A percentile compares a stretch with the other conserved stretches of the same genome.
These are phyloP conservation scores for Helicoverpa zea DNA, from an alignment of 1,140 invertebrate species.

Conservation along the genomic window DNA sequence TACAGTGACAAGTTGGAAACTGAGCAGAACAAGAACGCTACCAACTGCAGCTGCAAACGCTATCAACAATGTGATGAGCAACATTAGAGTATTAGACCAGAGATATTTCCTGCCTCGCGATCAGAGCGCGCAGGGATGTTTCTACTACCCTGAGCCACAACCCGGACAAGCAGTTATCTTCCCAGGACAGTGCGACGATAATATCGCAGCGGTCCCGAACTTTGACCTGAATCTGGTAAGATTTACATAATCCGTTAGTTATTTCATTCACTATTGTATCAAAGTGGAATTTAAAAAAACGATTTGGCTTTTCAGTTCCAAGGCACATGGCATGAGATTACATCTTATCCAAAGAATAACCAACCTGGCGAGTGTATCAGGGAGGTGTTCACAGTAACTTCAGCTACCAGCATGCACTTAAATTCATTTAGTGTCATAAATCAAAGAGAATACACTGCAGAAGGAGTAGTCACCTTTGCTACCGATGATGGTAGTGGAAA, in stretches of 20 bases:
- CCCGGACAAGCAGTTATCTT: slow-evolving; percentile 67
- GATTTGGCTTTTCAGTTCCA: slow-evolving; percentile 60
- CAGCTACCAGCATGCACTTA: slow-evolving; percentile 41
- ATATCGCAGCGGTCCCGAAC: slow-evolving; percentile 61
- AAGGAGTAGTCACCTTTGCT: slow-evolving; percentile 13
- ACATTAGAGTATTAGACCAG: slow-evolving; percentile 65
- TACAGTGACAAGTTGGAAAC: slow-evolving; percentile 71
- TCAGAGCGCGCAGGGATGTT: slow-evolving; percentile 68
- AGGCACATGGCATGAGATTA: slow-evolving; percentile 67
- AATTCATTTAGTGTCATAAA: slow-evolving; percentile 54
- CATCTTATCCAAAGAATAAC: slow-evolving; percentile 63
- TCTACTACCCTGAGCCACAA: slow-evolving; percentile 73
- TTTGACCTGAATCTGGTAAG: slow-evolving; percentile 65
- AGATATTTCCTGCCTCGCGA: slow-evolving; percentile 63
- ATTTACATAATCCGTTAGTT: too few relatives aligned
- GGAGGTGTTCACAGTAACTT: slow-evolving; percentile 61
- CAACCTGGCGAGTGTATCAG: slow-evolving; percentile 67
- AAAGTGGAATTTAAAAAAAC: too few relatives aligned
- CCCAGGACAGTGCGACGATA: slow-evolving; percentile 71
- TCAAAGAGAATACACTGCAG: slow-evolving; percentile 11
- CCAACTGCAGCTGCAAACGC: slow-evolving; percentile 46
- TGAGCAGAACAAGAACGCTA: slow-evolving; percentile 67
- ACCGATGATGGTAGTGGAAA: slow-evolving; percentile 6
- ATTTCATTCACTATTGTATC: too few relatives aligned
- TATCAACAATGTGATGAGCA: slow-evolving; percentile 63